phyloP scores from a whole-genome alignment of 2,888 invertebrate genomes.

The Tenthredo livida region DNA sequence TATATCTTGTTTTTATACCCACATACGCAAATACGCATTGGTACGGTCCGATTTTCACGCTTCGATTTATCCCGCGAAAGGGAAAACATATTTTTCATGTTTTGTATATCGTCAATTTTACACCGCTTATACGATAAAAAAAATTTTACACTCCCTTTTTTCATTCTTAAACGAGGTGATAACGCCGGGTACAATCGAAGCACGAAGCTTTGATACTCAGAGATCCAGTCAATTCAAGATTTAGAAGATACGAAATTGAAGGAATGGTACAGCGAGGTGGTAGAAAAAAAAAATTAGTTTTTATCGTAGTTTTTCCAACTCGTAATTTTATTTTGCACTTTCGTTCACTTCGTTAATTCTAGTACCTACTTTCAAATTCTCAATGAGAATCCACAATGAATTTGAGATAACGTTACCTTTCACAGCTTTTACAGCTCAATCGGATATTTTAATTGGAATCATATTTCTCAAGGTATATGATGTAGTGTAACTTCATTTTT shows the following conservation, averaged over 20 bases:
- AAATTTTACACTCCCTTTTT: neutral
- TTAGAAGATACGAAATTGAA: neutral
- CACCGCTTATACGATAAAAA: neutral
- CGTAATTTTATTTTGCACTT: neutral
- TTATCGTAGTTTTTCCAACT: neutral
- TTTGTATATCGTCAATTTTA: constrained; percentile 16
- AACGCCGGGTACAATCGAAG: neutral
- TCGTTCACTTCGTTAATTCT: neutral
- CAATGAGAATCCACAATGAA: neutral
- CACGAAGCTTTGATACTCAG: neutral
- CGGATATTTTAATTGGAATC: constrained; percentile 4
- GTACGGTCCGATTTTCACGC: neutral
- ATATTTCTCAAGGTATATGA: neutral
- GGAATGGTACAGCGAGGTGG: neutral
- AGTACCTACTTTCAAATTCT: neutral
- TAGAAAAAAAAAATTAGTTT: neutral
- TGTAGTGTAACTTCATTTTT: neutral
- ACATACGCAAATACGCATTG: neutral
- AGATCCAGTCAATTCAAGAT: neutral
- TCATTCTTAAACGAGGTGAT: constrained; percentile 1
- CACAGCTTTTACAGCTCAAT: neutral
- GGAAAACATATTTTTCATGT: constrained; percentile 18
- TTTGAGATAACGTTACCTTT: neutral
- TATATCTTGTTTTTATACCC: neutral
- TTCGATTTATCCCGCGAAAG: constrained; percentile 11